Percentiles rank a stretch among this genome's conserved stretches.
Evolutionary conservation across 2,797 vertebrate species (phyloP).

Genomic region (Pseudochromis fuscus): DNA sequence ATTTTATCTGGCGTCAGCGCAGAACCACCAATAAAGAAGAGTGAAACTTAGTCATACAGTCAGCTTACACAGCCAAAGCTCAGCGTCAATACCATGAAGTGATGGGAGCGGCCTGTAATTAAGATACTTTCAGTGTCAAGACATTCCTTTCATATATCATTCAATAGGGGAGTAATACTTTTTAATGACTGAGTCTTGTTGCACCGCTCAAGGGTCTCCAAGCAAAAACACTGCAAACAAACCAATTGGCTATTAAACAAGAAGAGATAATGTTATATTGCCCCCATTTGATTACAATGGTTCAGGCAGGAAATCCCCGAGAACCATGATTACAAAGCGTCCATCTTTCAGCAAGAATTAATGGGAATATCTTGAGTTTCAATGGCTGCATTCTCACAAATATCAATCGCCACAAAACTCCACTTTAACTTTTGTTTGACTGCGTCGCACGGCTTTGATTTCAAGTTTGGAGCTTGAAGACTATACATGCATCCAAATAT

Average conservation of each 20-base stretch:
- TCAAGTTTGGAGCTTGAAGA: conserved; percentile 3
- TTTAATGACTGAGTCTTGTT: conserved; percentile 35
- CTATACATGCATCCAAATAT: background rate
- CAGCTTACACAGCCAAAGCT: conserved; percentile 10
- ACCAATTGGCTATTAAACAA: conserved; percentile 24
- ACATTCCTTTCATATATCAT: conserved; percentile 34
- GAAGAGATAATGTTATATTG: conserved; percentile 34
- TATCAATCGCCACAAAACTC: conserved; percentile 28
- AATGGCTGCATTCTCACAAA: conserved; percentile 28
- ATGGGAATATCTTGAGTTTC: conserved; percentile 20
- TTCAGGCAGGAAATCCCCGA: conserved; percentile 46
- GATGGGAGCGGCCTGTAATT: conserved; percentile 46
- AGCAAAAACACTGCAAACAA: conserved; percentile 43
- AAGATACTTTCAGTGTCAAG: conserved; percentile 37
- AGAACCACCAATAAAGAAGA: conserved; percentile 14
- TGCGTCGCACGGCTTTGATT: conserved; percentile 15
- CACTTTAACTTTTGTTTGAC: conserved; percentile 1
- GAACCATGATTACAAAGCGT: conserved; percentile 36
- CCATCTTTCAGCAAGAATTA: conserved; percentile 36
- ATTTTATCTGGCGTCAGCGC: conserved; percentile 8
- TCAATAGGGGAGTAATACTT: conserved; percentile 33
- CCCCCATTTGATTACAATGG: conserved; percentile 29
- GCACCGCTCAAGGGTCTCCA: conserved; percentile 3
- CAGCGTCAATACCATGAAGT: background rate
- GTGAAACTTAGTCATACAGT: background rate